These are phyloP conservation scores for Tipula confusa DNA, from an alignment of 2,888 invertebrate species.

Conservation along the genomic window DNA sequence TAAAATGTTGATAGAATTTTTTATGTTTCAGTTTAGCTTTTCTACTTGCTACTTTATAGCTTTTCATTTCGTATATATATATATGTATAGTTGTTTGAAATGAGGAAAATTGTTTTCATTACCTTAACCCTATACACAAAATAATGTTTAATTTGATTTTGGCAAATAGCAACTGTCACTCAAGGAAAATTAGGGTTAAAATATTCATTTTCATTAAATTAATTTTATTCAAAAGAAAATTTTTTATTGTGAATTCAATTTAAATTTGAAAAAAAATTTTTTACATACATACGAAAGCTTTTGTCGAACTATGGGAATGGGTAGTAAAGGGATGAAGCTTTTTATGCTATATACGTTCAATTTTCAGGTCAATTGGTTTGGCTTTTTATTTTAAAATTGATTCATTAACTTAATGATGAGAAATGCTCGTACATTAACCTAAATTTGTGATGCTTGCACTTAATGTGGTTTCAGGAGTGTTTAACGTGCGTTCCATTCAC, in stretches of 20 bases:
- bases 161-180: constrained; percentile 3
- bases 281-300: not conserved
- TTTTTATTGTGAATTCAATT: constrained; percentile 3
- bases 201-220: constrained; percentile 20
- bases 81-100: not conserved
- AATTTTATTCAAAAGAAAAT: constrained; percentile 25
- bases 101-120: constrained; percentile 12
- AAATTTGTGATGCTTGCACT: too few species aligned
- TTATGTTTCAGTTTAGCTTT: too few species aligned
- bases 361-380: constrained; percentile 6
- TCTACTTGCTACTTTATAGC: not conserved
- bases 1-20: not conserved
- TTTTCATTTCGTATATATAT: not conserved
- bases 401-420: constrained; percentile 1
- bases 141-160: constrained; percentile 25
- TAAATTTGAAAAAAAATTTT: not conserved
- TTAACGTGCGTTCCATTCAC: too few species aligned
- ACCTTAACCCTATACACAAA: constrained; percentile 25
- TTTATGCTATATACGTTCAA: not conserved
- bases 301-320: not conserved
- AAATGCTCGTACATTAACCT: not conserved
- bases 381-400: constrained; percentile 25
- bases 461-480: too few species aligned
- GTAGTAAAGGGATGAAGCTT: not conserved
- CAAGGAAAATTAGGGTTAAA: constrained; percentile 3